These are phyloP conservation scores for Phalloptychus januarius DNA, from an alignment of 2,797 vertebrate genomes.

Conservation along the genomic window DNA sequence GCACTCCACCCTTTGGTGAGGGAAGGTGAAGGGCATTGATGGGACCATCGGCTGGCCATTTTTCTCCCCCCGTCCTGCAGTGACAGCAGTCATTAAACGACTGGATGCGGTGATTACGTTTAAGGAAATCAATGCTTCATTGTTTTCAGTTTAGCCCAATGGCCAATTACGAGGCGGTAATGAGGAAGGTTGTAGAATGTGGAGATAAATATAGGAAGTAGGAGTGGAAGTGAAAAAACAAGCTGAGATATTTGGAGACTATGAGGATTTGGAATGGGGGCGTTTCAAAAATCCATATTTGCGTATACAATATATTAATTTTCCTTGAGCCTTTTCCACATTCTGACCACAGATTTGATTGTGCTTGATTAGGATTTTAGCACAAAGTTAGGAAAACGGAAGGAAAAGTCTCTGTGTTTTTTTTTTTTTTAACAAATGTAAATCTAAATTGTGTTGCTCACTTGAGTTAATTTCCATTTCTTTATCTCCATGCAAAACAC, in stretches of 20 bases:
- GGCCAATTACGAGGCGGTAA: constrained; percentile 80
- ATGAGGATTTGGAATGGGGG: neutral
- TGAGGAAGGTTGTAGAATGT: constrained; percentile 62
- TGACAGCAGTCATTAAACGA: constrained; percentile 78
- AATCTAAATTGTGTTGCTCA: no score
- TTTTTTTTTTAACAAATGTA: neutral
- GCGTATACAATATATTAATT: neutral
- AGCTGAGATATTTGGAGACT: constrained; percentile 1
- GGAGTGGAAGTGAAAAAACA: constrained; percentile 9
- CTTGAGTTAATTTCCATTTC: neutral
- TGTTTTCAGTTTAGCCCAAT: constrained; percentile 77
- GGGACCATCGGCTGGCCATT: constrained; percentile 72
- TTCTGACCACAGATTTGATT: neutral
- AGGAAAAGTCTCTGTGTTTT: neutral
- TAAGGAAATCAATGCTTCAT: constrained; percentile 80
- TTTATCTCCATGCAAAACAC: neutral
- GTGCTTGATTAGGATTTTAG: neutral
- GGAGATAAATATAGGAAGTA: constrained; percentile 30
- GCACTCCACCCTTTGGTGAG: constrained; percentile 73
- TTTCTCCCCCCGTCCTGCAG: constrained; percentile 70
- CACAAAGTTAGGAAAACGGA: neutral
- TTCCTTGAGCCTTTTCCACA: neutral
- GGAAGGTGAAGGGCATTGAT: constrained; percentile 79
- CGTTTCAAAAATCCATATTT: neutral
- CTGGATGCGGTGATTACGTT: constrained; percentile 78